These are phyloP conservation scores for Sarcophaga variegata DNA, from an alignment of 2,888 invertebrate genomes.

Conservation along the genomic window DNA sequence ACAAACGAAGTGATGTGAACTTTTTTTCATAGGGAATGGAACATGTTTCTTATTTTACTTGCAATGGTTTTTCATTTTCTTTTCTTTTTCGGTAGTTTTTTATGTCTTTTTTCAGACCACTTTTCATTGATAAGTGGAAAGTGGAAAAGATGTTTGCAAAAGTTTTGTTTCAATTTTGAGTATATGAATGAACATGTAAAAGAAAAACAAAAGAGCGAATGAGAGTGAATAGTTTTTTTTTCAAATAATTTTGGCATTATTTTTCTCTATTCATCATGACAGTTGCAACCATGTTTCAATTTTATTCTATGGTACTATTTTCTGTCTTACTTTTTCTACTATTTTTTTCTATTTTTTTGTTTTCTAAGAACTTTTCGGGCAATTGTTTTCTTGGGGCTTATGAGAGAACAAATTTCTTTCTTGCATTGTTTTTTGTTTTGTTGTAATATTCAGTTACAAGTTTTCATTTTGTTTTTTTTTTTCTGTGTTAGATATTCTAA, in stretches of 20 bases:
- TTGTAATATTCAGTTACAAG: not conserved
- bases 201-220: not conserved
- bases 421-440: not conserved
- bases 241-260: constrained; percentile 6
- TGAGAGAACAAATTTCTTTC: not conserved
- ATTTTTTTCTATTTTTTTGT: not conserved
- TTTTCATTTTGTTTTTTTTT: not conserved
- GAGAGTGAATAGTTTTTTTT: no score
- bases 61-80: no score
- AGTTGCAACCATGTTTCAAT: constrained; percentile 51
- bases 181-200: not conserved
- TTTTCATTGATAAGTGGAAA: not conserved
- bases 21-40: no score
- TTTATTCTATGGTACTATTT: constrained; percentile 11
- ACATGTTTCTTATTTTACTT: no score
- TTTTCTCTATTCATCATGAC: constrained; percentile 32
- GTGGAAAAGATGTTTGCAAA: not conserved
- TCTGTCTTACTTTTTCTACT: not conserved
- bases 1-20: no score
- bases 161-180: not conserved
- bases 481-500: not conserved
- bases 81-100: not conserved
- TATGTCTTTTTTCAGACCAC: not conserved
- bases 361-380: not conserved
- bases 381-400: not conserved